Percentiles rank a stretch among this genome's conserved stretches.
Evolutionary conservation across 2,113 vertebrate species (phyloP).

Genomic region (Odocoileus hemionus): DNA sequence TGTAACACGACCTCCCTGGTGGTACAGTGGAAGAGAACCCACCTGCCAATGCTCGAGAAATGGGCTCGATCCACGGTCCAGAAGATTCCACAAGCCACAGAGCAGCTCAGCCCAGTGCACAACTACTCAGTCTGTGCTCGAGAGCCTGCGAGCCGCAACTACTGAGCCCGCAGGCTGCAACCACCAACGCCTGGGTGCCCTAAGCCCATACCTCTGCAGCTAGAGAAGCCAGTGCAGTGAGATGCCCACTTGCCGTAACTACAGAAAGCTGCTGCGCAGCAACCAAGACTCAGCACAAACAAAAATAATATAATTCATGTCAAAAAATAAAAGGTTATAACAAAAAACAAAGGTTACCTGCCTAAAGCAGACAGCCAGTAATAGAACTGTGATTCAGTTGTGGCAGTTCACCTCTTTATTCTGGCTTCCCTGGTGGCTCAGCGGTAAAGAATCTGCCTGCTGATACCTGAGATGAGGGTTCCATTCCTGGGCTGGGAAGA

Average conservation of each 20-base stretch:
- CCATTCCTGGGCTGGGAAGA: background rate
- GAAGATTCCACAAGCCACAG: background rate
- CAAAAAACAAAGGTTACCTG: background rate
- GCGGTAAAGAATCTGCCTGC: background rate
- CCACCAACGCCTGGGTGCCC: background rate
- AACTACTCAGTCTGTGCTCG: background rate
- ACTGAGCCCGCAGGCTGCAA: background rate
- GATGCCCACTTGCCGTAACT: background rate
- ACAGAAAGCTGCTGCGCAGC: background rate
- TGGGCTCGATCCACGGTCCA: background rate
- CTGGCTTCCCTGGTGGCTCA: background rate
- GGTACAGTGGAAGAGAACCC: background rate
- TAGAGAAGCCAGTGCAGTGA: background rate
- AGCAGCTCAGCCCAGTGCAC: background rate
- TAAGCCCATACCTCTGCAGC: background rate
- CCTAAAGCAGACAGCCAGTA: background rate
- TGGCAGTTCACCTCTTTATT: background rate
- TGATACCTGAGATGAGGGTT: background rate
- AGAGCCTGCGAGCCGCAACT: background rate
- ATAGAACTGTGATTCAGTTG: background rate
- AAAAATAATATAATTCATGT: background rate
- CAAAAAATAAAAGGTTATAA: background rate
- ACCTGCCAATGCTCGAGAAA: background rate
- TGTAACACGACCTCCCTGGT: background rate
- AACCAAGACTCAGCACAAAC: background rate